Base-by-base conservation (phyloP, 2,888 invertebrate species). In the Diarsia brunnea region DNA sequence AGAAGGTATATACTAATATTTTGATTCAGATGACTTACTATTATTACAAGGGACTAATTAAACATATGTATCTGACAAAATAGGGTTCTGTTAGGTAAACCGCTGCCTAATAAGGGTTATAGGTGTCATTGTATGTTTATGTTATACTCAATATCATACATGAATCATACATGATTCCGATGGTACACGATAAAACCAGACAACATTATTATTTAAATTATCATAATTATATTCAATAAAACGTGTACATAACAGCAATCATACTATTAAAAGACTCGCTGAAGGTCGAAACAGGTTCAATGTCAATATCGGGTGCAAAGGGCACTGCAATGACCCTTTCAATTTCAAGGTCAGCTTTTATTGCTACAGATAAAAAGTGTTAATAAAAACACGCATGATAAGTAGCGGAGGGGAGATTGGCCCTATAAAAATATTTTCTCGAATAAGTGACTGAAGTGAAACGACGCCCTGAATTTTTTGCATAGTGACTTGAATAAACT, bases 271-370 rank as follows among this genome's bases (percentile, higher is more conserved):
- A 47, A 11, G 8, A 61, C 38, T 19, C 27, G 27, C 12, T 31
- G 73, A 78, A 78, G 84, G 84, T 53, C 47, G 11, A 31, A 64
- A 53, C 21, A 69, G 69, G 71, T 76, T 84, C 81, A 84, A 82
- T 84, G 82, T 80, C 79, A 84, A 69, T 78, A 75, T 55, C 49
- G n/a, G 51, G 69, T 49, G 69, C 75, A 77, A 65, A 80, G 60
- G 72, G 75, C 66, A 51, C 31, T 71, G 58, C 72, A 77, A 53
- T 80, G 70, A 82, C 71, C 75, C 72, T 80, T 73, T 69, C 70
- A 51, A 55, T 75, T 70, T 79, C 76, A 82, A 79, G 65, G 72
- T 75, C 72, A 72, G 11, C 64, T 51, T 81, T 75, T 73, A 77
- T 72, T 72, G 45, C 55, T 10, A 24, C 58, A 49, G 69, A 85